Conservation (phyloP, 2,888 invertebrate species). For the Sialis fuliginosa region DNA sequence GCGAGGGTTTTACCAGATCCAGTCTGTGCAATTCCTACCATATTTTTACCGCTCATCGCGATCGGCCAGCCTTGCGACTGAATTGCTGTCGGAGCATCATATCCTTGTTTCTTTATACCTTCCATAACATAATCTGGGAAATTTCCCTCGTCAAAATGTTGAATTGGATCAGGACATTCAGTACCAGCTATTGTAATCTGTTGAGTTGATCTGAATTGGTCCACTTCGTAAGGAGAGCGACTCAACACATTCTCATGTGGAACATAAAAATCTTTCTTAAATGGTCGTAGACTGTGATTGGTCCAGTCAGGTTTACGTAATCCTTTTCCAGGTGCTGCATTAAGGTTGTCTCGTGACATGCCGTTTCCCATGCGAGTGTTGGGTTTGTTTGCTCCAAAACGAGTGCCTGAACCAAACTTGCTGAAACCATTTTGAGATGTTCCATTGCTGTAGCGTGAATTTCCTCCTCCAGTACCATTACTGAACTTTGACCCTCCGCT, state of each 20-base stretch:
- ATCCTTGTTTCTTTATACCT: slow-evolving; percentile 55
- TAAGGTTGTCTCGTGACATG: not conserved
- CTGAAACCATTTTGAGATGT: not conserved
- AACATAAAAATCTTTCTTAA: slow-evolving; percentile 73
- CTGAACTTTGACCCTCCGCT: not conserved
- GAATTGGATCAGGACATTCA: slow-evolving; percentile 59
- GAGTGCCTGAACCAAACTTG: not conserved
- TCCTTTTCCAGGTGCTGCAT: slow-evolving; percentile 11
- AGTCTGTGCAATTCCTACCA: slow-evolving; percentile 79
- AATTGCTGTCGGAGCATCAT: slow-evolving; percentile 66
- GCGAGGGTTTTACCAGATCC: slow-evolving; percentile 73
- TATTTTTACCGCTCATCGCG: slow-evolving; percentile 62
- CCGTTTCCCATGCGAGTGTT: not conserved
- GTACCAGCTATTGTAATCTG: slow-evolving; percentile 55
- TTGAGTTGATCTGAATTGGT: slow-evolving; percentile 37
- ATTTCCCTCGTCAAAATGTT: slow-evolving; percentile 61
- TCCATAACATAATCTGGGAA: slow-evolving; percentile 65
- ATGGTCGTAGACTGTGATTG: slow-evolving; percentile 48
- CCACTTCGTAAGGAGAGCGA: slow-evolving; percentile 45
- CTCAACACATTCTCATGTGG: slow-evolving; percentile 50
- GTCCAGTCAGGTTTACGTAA: slow-evolving; percentile 72
- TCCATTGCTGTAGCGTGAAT: not conserved
- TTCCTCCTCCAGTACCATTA: not conserved
- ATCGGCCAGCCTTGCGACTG: slow-evolving; percentile 85
- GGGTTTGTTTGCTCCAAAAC: not conserved